A percentile compares a stretch with the other conserved stretches of the same genome.
Evolutionary conservation across 1,140 invertebrate genomes (phyloP).

Genomic region (Zaprionus ghesquierei): DNA sequence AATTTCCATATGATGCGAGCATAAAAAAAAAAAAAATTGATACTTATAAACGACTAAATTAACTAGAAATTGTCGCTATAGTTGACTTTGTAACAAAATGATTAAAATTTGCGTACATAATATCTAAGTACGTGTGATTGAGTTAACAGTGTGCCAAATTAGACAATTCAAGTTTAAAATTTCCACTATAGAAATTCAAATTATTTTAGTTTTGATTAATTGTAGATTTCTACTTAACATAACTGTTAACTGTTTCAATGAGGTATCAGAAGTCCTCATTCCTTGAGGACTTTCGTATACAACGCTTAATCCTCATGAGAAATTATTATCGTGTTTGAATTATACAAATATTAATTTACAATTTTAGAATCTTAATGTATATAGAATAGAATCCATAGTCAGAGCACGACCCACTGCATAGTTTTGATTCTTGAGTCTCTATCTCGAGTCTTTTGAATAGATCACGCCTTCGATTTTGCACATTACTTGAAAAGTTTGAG

Average conservation of each 20-base stretch:
- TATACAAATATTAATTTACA: neutral
- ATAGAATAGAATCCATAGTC: neutral
- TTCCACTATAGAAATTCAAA: neutral
- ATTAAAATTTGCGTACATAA: neutral
- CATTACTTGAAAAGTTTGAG: slow-evolving; percentile 58
- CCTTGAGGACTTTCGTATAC: neutral
- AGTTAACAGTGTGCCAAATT: neutral
- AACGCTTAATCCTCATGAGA: neutral
- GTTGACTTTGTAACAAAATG: slow-evolving; percentile 6
- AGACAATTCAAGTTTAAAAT: neutral
- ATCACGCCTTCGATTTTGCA: neutral
- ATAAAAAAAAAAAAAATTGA: slow-evolving; percentile 15
- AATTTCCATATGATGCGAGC: slow-evolving; percentile 9
- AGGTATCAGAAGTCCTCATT: neutral
- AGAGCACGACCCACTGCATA: slow-evolving; percentile 12
- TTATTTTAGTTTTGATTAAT: neutral
- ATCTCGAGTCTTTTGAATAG: slow-evolving; percentile 33
- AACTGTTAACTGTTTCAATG: neutral
- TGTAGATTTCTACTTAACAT: neutral
- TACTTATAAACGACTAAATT: slow-evolving; percentile 54
- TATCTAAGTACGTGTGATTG: neutral
- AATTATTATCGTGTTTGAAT: neutral
- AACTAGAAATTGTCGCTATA: slow-evolving; percentile 39
- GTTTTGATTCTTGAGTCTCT: slow-evolving; percentile 28
- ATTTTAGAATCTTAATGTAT: neutral